phyloP scores from a whole-genome alignment of 2,888 invertebrate genomes.

The Rotaria socialis region DNA sequence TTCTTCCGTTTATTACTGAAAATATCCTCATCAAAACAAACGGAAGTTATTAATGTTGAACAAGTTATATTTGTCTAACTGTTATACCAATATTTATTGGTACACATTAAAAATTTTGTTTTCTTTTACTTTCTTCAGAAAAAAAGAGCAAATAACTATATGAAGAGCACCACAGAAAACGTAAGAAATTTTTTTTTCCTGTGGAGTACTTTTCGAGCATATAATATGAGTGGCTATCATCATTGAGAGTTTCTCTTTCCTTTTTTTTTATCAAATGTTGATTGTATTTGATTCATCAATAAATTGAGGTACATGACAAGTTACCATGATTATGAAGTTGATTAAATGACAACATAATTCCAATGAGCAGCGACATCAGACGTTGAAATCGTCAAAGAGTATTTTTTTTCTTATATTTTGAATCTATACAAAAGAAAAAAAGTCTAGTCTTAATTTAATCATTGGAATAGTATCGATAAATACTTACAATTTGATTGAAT shows the following conservation, averaged over 20 bases:
- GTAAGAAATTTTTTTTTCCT: background rate
- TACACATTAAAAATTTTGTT: background rate
- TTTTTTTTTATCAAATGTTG: too few species aligned
- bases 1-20: background rate
- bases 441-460: too few species aligned
- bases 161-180: background rate
- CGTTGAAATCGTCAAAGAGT: too few species aligned
- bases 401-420: background rate
- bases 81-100: background rate
- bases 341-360: too few species aligned
- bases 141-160: background rate
- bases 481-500: too few species aligned
- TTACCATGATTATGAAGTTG: too few species aligned
- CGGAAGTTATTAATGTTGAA: constrained; percentile 18
- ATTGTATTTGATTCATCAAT: too few species aligned
- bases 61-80: background rate
- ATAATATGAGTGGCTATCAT: background rate
- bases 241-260: background rate
- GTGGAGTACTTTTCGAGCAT: background rate
- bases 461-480: too few species aligned
- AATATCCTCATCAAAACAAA: background rate
- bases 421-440: background rate
- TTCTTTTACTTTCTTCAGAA: background rate
- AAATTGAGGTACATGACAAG: too few species aligned
- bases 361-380: too few species aligned